Base-by-base conservation (phyloP, 2,113 vertebrate genomes). In the Urocitellus parryii region DNA sequence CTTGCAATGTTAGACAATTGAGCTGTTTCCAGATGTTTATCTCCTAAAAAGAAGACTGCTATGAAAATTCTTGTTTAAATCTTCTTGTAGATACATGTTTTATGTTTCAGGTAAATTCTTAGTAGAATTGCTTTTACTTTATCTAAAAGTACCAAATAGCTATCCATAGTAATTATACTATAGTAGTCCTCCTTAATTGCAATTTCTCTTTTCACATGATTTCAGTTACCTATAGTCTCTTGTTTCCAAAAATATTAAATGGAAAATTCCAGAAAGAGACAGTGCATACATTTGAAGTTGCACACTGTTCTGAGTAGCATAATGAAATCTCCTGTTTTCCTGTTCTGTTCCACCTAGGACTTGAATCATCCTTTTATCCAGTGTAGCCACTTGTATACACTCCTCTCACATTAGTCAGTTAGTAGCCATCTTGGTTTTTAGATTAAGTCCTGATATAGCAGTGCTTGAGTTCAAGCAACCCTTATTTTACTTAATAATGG, bases 1-100 rank as follows among this genome's bases (percentile, higher is more conserved):
- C 45, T 81, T 81, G 27, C 27, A 20, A 2, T 74, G 48, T 65
- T 65, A 27, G 56, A 72, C 34, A 27, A 37, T 93, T 84, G 24
- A 53, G 22, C 85, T 88, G 45, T 83, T 79, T 89, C 24, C 81
- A 77, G 22, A 53, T 94, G 87, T 95, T 92, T 89, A 74, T 87
- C 39, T 67, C 9, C 56, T 32, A 34, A 72, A 70, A 92, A n/a
- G 80, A 82, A 90, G 18, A 79, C 24, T 83, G 27, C 63, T 79
- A 0, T 45, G 70, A 90, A 39, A 18, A 61, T 37, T 85, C 20
- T 67, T 76, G 16, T 24, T 24, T 90, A 34, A 68, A 86, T 94
- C 63, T 65, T 53, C 63, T 65, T 53, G 5, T 48, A 81, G 22
- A 32, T 34, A 5, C 42, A 37, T 80, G 94, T 67, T 94, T 95